These are phyloP conservation scores for Drosophila nigritarsus DNA, from an alignment of 2,888 invertebrate genomes.

Conservation along the genomic window DNA sequence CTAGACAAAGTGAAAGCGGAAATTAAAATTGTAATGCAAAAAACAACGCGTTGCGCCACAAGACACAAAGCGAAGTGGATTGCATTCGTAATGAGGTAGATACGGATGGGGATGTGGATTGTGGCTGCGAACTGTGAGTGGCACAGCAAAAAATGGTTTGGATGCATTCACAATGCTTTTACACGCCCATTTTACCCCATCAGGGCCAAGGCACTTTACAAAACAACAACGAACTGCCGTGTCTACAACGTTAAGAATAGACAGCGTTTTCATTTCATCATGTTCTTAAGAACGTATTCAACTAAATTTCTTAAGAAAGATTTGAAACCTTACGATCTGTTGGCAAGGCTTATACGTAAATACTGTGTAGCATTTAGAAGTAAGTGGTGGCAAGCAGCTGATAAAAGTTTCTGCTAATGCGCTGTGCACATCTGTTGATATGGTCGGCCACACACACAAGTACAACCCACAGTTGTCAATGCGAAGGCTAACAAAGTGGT, in stretches of 20 bases:
- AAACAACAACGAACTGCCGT: constrained; percentile 36
- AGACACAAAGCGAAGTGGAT: constrained; percentile 45
- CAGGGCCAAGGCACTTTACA: constrained; percentile 37
- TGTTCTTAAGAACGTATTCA: constrained; percentile 14
- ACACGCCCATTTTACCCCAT: constrained; percentile 41
- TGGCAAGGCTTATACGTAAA: constrained; percentile 29
- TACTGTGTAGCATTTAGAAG: constrained; percentile 17
- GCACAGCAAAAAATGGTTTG: constrained; percentile 33
- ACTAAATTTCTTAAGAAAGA: neutral
- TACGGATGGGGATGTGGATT: constrained; percentile 21
- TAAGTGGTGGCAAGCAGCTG: constrained; percentile 41
- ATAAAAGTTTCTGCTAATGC: constrained; percentile 65
- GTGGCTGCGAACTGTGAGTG: constrained; percentile 27
- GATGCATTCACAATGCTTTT: constrained; percentile 49
- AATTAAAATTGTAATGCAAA: constrained; percentile 80
- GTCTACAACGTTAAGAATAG: constrained; percentile 20
- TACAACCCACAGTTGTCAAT: constrained; percentile 7
- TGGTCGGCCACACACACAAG: constrained; percentile 3
- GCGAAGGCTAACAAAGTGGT: constrained; percentile 27
- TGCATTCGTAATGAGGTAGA: constrained; percentile 71
- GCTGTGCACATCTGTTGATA: constrained; percentile 55
- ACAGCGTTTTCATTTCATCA: constrained; percentile 1
- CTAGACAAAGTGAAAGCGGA: constrained; percentile 80
- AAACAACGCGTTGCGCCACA: constrained; percentile 42
- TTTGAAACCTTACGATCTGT: neutral